Conservation (phyloP, 2,113 vertebrate genomes). For the Ochotona princeps region DNA sequence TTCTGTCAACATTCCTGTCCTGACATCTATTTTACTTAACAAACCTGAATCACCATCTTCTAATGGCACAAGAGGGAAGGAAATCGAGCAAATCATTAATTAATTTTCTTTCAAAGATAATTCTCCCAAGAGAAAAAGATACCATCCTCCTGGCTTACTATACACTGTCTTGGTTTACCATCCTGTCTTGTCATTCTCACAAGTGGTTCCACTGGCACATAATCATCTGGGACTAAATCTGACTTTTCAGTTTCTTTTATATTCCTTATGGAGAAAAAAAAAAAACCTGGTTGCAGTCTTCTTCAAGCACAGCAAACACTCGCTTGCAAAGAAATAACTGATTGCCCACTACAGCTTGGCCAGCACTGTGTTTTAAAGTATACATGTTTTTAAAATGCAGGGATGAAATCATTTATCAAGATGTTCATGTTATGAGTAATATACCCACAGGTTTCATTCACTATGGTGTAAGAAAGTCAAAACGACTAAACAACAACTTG, state of each 20-base stretch:
- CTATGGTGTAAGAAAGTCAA: not conserved
- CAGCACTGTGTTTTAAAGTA: conserved; percentile 1
- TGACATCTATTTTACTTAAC: conserved; percentile 83
- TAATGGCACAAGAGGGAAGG: not conserved
- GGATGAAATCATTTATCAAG: not conserved
- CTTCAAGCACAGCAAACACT: not conserved
- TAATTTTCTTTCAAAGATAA: not conserved
- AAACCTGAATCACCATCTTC: conserved; percentile 63
- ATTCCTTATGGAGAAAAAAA: not conserved
- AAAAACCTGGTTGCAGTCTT: not conserved
- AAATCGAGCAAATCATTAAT: not conserved
- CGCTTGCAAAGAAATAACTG: not conserved
- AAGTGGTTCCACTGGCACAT: not conserved
- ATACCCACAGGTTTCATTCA: not conserved
- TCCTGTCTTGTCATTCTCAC: not conserved
- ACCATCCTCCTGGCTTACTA: not conserved
- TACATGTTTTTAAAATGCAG: not conserved
- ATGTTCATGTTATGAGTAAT: not conserved
- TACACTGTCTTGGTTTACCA: not conserved
- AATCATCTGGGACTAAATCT: not conserved
- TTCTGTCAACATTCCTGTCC: conserved; percentile 84
- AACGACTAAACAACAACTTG: not conserved
- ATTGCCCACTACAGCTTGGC: not conserved
- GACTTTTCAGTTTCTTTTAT: not conserved
- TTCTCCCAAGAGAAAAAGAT: not conserved